phyloP scores from a whole-genome alignment of 2,888 invertebrate genomes.

The Lagria hirta region DNA sequence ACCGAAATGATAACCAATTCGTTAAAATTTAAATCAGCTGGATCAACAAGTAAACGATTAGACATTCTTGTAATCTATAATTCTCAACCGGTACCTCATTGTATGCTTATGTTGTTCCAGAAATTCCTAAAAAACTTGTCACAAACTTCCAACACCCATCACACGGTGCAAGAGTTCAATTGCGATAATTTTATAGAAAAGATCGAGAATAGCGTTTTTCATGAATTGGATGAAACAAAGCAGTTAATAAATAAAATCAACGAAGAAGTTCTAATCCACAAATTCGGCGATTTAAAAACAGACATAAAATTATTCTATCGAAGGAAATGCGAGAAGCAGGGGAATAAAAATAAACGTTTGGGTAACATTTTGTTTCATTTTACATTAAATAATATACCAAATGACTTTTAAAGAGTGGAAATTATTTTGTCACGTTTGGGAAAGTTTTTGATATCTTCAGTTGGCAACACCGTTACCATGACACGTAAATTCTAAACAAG shows the following conservation, averaged over 20 bases:
- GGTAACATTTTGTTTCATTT: not conserved
- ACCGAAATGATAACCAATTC: conserved; percentile 14
- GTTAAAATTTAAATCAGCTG: conserved; percentile 8
- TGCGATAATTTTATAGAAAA: conserved; percentile 5
- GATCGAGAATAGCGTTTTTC: not conserved
- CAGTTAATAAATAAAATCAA: not conserved
- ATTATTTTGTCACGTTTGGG: too few species aligned
- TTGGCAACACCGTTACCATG: too few species aligned
- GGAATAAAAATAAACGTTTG: not conserved
- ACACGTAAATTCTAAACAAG: too few species aligned
- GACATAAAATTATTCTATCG: not conserved
- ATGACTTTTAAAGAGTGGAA: too few species aligned
- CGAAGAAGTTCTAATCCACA: not conserved
- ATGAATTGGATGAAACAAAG: conserved; percentile 1
- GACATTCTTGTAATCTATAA: conserved; percentile 15
- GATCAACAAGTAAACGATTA: conserved; percentile 1
- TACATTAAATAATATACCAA: too few species aligned
- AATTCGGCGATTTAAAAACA: conserved; percentile 2
- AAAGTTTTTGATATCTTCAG: too few species aligned
- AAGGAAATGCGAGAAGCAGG: not conserved
- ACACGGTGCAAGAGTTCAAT: conserved; percentile 4
- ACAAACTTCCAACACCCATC: conserved; percentile 1
- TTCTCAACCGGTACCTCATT: too few species aligned
- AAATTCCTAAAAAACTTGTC: conserved; percentile 9
- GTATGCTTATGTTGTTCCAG: conserved; percentile 9